Percentiles rank a stretch among this genome's conserved stretches.
phyloP scores from a whole-genome alignment of 2,888 invertebrate genomes.

The Tetragonula carbonaria region DNA sequence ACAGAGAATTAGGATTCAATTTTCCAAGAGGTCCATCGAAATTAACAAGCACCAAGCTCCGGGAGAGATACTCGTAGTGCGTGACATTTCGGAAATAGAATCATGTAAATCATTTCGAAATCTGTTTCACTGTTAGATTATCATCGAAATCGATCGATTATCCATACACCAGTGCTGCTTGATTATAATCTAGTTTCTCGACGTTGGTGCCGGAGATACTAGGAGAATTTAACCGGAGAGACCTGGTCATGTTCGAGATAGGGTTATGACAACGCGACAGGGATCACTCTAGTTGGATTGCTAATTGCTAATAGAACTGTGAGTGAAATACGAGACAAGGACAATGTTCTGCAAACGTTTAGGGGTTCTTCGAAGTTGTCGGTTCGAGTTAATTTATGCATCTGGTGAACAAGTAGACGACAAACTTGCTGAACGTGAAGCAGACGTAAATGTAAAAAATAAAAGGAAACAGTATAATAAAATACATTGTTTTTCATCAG shows the following conservation, averaged over 20 bases:
- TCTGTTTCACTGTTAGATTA: slow-evolving; percentile 48
- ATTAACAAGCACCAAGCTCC: background rate
- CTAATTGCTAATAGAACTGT: slow-evolving; percentile 66
- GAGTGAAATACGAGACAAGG: slow-evolving; percentile 47
- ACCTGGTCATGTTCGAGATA: slow-evolving; percentile 58
- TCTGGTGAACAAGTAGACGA: background rate
- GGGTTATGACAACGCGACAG: slow-evolving; percentile 61
- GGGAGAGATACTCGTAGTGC: background rate
- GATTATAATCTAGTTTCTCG: slow-evolving; percentile 58
- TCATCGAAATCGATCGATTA: slow-evolving; percentile 58
- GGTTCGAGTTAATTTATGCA: background rate
- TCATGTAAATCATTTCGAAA: slow-evolving; percentile 47
- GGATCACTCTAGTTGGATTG: slow-evolving; percentile 62
- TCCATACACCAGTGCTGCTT: slow-evolving; percentile 37
- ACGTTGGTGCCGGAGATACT: slow-evolving; percentile 37
- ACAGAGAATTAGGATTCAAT: background rate
- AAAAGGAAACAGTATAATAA: too few species aligned
- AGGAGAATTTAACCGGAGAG: slow-evolving; percentile 50
- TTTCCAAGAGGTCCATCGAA: background rate
- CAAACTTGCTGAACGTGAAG: background rate
- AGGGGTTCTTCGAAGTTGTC: background rate
- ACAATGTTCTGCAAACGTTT: slow-evolving; percentile 28
- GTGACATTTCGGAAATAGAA: background rate
- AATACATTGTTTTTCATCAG: too few species aligned
- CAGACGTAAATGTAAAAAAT: background rate